These are phyloP conservation scores for Andrena fulva DNA, from an alignment of 2,888 invertebrate genomes.

Conservation along the genomic window DNA sequence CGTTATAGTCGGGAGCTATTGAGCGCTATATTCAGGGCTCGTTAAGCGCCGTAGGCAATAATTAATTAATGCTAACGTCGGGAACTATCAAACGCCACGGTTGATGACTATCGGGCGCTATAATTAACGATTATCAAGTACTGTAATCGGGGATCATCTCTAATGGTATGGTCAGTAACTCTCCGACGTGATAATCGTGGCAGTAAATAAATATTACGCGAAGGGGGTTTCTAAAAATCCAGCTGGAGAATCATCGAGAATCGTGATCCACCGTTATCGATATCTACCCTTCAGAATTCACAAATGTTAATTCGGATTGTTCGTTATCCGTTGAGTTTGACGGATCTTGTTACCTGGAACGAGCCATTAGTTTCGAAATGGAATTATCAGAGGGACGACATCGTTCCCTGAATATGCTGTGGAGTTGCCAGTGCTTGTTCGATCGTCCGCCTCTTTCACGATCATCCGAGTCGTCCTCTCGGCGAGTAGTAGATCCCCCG, in stretches of 20 bases:
- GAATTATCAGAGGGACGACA: conserved; percentile 69
- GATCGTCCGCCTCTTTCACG: conserved; percentile 39
- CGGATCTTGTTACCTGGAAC: conserved; percentile 65
- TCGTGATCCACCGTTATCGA: too few species aligned
- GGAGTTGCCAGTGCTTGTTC: conserved; percentile 15
- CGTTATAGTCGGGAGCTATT: not conserved
- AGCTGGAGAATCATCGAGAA: too few species aligned
- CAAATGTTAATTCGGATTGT: not conserved
- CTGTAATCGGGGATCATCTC: conserved; percentile 4
- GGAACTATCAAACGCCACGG: conserved; percentile 26
- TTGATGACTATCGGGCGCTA: conserved; percentile 23
- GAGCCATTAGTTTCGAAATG: conserved; percentile 74
- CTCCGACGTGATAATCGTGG: not conserved
- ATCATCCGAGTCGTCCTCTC: conserved; percentile 49
- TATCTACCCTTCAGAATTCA: not conserved
- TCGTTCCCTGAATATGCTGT: conserved; percentile 58
- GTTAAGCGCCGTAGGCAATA: conserved; percentile 11
- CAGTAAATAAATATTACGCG: not conserved
- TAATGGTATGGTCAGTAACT: not conserved
- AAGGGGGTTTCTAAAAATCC: too few species aligned
- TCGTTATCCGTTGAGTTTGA: not conserved
- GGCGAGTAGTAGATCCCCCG: conserved; percentile 31
- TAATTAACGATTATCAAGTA: conserved; percentile 19
- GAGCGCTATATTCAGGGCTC: conserved; percentile 14
- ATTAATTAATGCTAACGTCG: conserved; percentile 26